A percentile compares a stretch with the other conserved stretches of the same genome.
Evolutionary conservation across 2,797 vertebrate species (phyloP).

Genomic region (Urocyon cinereoargenteus): DNA sequence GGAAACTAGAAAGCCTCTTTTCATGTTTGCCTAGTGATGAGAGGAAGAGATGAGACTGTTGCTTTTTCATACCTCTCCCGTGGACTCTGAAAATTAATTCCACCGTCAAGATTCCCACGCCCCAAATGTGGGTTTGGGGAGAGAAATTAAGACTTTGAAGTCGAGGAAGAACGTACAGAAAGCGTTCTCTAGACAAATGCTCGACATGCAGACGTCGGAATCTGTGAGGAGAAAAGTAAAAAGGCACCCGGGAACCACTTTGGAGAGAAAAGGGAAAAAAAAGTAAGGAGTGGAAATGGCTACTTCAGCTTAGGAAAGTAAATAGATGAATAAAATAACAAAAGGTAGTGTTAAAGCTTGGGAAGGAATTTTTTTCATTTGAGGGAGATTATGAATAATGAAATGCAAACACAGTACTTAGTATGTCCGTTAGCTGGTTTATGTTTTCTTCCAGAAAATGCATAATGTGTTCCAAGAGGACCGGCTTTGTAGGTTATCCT

Average conservation of each 20-base stretch:
- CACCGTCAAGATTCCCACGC: not conserved
- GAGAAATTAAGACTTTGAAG: constrained; percentile 61
- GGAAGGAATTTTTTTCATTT: constrained; percentile 82
- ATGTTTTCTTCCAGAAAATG: constrained; percentile 54
- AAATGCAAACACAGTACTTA: constrained; percentile 76
- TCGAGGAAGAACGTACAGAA: constrained; percentile 12
- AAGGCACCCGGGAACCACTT: not conserved
- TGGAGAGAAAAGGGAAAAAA: not conserved
- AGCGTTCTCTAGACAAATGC: not conserved
- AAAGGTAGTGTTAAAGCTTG: constrained; percentile 69
- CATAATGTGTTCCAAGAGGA: not conserved
- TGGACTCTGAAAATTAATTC: constrained; percentile 61
- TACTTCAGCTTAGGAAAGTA: constrained; percentile 6
- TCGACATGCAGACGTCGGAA: not conserved
- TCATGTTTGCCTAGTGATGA: not conserved
- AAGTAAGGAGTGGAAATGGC: not conserved
- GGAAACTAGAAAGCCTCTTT: not conserved
- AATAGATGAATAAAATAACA: constrained; percentile 55
- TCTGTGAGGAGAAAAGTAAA: not conserved
- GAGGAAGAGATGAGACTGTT: constrained; percentile 14
- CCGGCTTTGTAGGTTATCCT: constrained; percentile 1
- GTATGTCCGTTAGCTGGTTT: constrained; percentile 61
- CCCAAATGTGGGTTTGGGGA: constrained; percentile 35
- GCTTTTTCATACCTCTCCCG: constrained; percentile 40
- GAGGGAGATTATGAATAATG: constrained; percentile 77